Percentiles rank a stretch among this genome's conserved stretches.
These are phyloP conservation scores for Pyrgilauda ruficollis DNA, from an alignment of 2,113 vertebrate genomes.

Conservation along the genomic window DNA sequence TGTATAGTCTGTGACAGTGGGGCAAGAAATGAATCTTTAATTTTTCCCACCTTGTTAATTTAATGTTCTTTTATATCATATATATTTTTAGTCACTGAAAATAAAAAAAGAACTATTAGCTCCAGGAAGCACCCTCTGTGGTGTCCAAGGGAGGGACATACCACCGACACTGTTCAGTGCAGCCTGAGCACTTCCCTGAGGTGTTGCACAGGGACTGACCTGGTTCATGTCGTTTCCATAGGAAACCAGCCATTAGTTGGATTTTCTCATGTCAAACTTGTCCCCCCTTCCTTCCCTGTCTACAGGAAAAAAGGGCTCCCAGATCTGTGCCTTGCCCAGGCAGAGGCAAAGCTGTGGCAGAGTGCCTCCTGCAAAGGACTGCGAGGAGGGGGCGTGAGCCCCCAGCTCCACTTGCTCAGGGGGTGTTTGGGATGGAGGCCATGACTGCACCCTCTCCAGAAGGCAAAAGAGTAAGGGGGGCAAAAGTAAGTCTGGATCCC, in stretches of 20 bases:
- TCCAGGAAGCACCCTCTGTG: background rate
- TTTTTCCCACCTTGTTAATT: background rate
- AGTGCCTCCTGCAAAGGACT: background rate
- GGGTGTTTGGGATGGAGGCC: background rate
- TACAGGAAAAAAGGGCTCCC: background rate
- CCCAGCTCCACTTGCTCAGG: background rate
- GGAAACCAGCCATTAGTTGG: background rate
- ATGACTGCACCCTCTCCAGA: rapidly evolving
- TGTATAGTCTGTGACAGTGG: background rate
- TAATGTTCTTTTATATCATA: background rate
- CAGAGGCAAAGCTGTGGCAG: background rate
- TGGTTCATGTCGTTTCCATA: background rate
- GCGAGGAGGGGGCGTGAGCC: rapidly evolving
- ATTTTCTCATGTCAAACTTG: background rate
- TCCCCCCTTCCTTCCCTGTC: background rate
- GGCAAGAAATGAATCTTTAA: background rate
- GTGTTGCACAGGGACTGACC: background rate
- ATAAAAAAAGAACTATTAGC: background rate
- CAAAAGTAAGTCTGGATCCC: rapidly evolving
- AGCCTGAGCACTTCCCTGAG: background rate
- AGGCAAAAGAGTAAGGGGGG: background rate
- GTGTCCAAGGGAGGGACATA: rapidly evolving
- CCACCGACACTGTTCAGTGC: rapidly evolving
- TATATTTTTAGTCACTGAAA: background rate
- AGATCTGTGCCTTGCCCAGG: background rate